Conservation (phyloP, 1,140 invertebrate genomes). For the Procambarus clarkii region DNA sequence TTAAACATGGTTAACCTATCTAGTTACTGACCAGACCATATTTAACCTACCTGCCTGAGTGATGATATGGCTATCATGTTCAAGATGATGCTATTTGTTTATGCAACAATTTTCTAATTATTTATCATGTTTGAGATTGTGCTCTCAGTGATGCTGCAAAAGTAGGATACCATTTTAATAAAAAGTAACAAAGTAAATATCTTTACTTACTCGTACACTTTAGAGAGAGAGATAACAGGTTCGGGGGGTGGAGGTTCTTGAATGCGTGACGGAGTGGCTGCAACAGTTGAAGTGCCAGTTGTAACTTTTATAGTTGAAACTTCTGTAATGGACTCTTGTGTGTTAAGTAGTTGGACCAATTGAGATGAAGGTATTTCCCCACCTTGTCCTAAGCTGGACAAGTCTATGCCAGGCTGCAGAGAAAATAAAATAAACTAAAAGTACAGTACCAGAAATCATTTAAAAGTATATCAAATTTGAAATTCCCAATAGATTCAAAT, state of each 20-base stretch:
- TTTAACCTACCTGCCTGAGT: no score
- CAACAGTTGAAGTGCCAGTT: not conserved
- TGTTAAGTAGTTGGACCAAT: conserved; percentile 50
- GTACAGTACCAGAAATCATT: no score
- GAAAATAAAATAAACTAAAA: not conserved
- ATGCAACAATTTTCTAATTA: no score
- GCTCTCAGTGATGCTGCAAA: no score
- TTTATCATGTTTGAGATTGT: no score
- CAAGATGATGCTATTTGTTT: no score
- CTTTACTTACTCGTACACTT: conserved; percentile 49
- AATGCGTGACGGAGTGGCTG: not conserved
- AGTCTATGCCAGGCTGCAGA: conserved; percentile 44
- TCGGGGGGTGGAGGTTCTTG: conserved; percentile 24
- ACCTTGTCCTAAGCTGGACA: conserved; percentile 41
- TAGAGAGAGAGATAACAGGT: conserved; percentile 30
- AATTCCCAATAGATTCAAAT: no score
- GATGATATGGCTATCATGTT: no score
- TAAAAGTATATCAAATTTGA: no score
- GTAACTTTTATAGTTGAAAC: conserved; percentile 28
- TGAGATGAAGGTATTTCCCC: conserved; percentile 56
- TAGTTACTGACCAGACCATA: no score
- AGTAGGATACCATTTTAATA: not conserved
- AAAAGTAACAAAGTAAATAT: not conserved
- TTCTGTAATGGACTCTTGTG: conserved; percentile 40
- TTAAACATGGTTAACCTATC: no score